Conservation (phyloP, 64 coral and sea anemone genomes). For the Orbicella faveolata region DNA sequence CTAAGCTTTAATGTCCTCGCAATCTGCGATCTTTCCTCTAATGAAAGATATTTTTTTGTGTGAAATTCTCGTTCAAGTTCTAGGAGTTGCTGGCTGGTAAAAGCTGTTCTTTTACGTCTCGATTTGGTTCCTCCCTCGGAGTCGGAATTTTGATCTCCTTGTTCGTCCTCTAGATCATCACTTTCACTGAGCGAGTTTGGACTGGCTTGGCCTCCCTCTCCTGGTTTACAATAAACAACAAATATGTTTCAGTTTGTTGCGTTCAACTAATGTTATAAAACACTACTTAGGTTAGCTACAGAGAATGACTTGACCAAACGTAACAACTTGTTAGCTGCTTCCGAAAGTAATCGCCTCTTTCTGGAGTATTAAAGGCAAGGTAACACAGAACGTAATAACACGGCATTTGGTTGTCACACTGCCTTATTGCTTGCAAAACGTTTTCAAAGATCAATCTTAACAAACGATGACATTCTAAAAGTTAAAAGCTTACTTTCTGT, state of each 20-base stretch:
- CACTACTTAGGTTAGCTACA: no score
- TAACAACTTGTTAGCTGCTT: no score
- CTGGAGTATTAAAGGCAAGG: no score
- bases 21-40: slow-evolving; percentile 91
- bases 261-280: no score
- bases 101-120: slow-evolving; percentile 83
- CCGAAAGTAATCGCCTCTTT: no score
- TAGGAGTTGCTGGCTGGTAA: slow-evolving; percentile 95
- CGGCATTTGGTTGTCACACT: no score
- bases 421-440: no score
- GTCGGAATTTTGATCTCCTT: slow-evolving; percentile 44
- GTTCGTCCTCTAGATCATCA: slow-evolving; percentile 24
- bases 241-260: neutral
- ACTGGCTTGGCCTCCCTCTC: neutral
- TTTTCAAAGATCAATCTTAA: no score
- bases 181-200: slow-evolving; percentile 15
- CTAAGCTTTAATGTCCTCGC: slow-evolving; percentile 70
- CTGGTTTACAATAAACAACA: neutral
- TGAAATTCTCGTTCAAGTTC: slow-evolving; percentile 94
- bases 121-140: slow-evolving; percentile 37
- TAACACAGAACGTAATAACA: no score
- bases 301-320: no score
- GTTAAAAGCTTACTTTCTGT: no score
- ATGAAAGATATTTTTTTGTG: slow-evolving; percentile 83
- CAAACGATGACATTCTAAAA: no score